Evolutionary conservation across 2,113 vertebrate species (phyloP), one percentile per base, ranked within the genome.

Genomic region (Rhegmatorhina hoffmannsi): DNA sequence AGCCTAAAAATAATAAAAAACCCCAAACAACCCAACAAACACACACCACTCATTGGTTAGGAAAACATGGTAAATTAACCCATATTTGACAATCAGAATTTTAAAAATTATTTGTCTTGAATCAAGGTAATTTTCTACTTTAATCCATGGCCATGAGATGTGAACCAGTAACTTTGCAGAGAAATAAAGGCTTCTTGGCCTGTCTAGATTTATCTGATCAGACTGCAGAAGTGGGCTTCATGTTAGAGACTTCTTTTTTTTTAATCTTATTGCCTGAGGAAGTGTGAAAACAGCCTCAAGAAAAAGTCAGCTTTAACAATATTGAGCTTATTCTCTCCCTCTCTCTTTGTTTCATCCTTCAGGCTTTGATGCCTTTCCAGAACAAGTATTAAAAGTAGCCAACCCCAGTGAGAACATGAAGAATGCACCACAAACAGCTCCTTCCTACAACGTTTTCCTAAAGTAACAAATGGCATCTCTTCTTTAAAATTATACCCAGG

Each of bases 181-280:
- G 91, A 97, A 97, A 97, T 94, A 96, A 97, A 97, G 96, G 97
- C 97, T 97, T 96, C 91, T 94, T 96, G 93, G 78, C 85, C 90
- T 93, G 84, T 90, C 96, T 84, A 89, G 80, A 87, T 98, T 90
- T 96, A 96, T 92, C 94, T 96, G 93, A 94, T 82, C 96, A 91
- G 86, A 34, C 86, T 86, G 82, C 91, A 96, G 68, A 90, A 91
- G 80, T 76, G 43, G 91, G 89, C 63, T 96, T 92, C 94, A 81
- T 81, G 83, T 94, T 93, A 88, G 73, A 94, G 73, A 46, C 34
- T 9, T 49, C 38, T 28, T 56, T 73, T 93, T 93, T 84, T 86
- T n/a, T 44, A 96, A 87, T 95, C 96, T 85, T 84, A 92, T 77
- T 56, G 69, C 97, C 94, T 38, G 52, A 94, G 95, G 96, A 97